Conservation (phyloP, 1,140 invertebrate species). For the Brachystomella parvula region DNA sequence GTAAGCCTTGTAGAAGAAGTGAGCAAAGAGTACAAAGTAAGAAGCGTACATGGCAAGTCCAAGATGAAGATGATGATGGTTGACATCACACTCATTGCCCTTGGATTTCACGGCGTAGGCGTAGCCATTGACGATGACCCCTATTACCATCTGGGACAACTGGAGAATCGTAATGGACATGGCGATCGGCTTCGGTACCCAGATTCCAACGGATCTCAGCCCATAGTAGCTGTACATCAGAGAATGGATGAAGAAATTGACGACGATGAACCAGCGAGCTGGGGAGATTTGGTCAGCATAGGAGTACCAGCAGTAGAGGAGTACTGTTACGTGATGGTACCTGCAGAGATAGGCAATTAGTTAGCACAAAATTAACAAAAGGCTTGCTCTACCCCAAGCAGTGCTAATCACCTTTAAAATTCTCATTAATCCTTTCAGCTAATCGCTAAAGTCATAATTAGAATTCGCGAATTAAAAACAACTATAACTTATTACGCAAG, state of each 20-base stretch:
- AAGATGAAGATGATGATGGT: slow-evolving; percentile 74
- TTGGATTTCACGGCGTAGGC: slow-evolving; percentile 58
- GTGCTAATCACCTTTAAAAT: not conserved
- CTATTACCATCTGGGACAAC: slow-evolving; percentile 92
- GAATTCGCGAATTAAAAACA: not conserved
- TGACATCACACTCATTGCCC: slow-evolving; percentile 69
- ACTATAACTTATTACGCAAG: not conserved
- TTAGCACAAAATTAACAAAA: not conserved
- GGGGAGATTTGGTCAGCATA: slow-evolving; percentile 92
- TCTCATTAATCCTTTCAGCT: not conserved
- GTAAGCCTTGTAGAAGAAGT: slow-evolving; percentile 15
- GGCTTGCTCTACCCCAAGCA: not conserved
- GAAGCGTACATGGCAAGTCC: slow-evolving; percentile 85
- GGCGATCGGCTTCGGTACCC: slow-evolving; percentile 72
- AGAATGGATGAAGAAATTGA: slow-evolving; percentile 97
- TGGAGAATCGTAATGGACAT: slow-evolving; percentile 91
- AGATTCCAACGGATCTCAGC: slow-evolving; percentile 74
- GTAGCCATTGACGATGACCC: slow-evolving; percentile 81
- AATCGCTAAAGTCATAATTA: not conserved
- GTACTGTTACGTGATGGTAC: slow-evolving; percentile 57
- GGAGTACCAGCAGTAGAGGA: slow-evolving; percentile 91
- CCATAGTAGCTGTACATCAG: slow-evolving; percentile 98
- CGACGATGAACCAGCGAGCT: slow-evolving; percentile 96
- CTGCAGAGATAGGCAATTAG: slow-evolving; percentile 12
- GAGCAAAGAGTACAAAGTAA: slow-evolving; percentile 16